These are phyloP conservation scores for Chlorops oryzae DNA, from an alignment of 1,140 invertebrate species.

Conservation along the genomic window DNA sequence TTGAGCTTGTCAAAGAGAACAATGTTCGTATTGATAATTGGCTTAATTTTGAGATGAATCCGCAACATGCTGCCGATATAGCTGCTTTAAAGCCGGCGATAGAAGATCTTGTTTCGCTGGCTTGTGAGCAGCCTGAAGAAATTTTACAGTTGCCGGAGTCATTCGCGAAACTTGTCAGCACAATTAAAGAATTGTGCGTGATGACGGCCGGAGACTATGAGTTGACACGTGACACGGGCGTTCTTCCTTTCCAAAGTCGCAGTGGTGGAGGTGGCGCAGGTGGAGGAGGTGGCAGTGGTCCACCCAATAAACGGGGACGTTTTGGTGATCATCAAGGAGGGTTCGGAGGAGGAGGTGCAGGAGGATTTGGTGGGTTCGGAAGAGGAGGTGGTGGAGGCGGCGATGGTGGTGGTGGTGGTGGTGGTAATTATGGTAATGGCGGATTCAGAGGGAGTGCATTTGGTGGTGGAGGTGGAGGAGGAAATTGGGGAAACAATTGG, in stretches of 20 bases:
- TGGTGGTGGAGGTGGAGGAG: conserved; percentile 35
- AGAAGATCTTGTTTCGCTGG: conserved; percentile 75
- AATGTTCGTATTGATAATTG: conserved; percentile 80
- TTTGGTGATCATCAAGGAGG: conserved; percentile 9
- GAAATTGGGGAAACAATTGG: conserved; percentile 21
- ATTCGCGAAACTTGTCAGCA: conserved; percentile 56
- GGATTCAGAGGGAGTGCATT: conserved; percentile 28
- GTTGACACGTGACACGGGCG: conserved; percentile 52
- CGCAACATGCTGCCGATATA: conserved; percentile 69
- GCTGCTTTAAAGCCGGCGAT: conserved; percentile 80
- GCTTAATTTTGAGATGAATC: conserved; percentile 85
- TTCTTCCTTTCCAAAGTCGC: conserved; percentile 47
- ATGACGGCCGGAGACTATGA: conserved; percentile 66
- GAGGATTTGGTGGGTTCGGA: conserved; percentile 17
- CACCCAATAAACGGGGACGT: conserved; percentile 40
- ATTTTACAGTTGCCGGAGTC: conserved; percentile 53
- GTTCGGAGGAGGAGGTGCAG: conserved; percentile 21
- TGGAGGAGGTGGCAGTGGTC: conserved; percentile 22
- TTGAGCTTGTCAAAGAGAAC: conserved; percentile 66
- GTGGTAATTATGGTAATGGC: conserved; percentile 15
- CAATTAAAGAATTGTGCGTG: conserved; percentile 63
- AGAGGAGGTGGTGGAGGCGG: conserved; percentile 8
- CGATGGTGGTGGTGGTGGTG: conserved; percentile 5
- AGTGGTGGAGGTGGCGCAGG: conserved; percentile 45
- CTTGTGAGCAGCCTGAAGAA: conserved; percentile 70